These are phyloP conservation scores for Patella pellucida DNA, from an alignment of 2,888 invertebrate genomes.

Conservation along the genomic window DNA sequence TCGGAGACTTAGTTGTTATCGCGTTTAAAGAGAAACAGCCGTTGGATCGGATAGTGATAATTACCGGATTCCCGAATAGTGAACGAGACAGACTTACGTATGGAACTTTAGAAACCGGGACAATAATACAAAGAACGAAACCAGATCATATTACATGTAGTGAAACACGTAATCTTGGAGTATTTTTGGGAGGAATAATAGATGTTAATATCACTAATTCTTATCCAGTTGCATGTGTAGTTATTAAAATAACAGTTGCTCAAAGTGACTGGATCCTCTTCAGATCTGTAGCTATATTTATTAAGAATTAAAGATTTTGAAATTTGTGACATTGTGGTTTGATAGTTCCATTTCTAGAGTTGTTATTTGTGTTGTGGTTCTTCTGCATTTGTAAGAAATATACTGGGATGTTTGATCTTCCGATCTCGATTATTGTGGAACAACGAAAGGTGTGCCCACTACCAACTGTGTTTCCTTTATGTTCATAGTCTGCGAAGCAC, in stretches of 20 bases:
- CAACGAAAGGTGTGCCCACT: too few relatives aligned
- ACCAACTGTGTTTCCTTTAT: too few relatives aligned
- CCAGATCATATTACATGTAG: slow-evolving; percentile 12
- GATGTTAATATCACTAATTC: slow-evolving; percentile 1
- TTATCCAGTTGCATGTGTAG: slow-evolving; percentile 19
- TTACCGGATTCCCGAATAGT: slow-evolving; percentile 32
- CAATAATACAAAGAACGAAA: not conserved
- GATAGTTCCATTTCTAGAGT: too few relatives aligned
- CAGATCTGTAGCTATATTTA: slow-evolving; percentile 22
- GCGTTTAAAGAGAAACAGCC: slow-evolving; percentile 38
- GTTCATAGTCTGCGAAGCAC: too few relatives aligned
- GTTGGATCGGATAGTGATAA: slow-evolving; percentile 41
- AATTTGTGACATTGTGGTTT: too few relatives aligned
- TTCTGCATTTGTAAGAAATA: too few relatives aligned
- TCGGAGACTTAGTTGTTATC: slow-evolving; percentile 35
- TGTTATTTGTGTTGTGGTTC: too few relatives aligned
- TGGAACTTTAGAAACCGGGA: slow-evolving; percentile 25
- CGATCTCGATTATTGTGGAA: too few relatives aligned
- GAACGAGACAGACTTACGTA: slow-evolving; percentile 17
- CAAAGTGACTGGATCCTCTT: slow-evolving; percentile 29
- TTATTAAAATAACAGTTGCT: slow-evolving; percentile 17
- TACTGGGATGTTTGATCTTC: too few relatives aligned
- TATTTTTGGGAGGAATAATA: slow-evolving; percentile 18
- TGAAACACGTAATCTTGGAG: slow-evolving; percentile 16
- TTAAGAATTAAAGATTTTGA: too few relatives aligned